phyloP scores from a whole-genome alignment of 2,888 invertebrate species.

The Melanostoma mellinum region DNA sequence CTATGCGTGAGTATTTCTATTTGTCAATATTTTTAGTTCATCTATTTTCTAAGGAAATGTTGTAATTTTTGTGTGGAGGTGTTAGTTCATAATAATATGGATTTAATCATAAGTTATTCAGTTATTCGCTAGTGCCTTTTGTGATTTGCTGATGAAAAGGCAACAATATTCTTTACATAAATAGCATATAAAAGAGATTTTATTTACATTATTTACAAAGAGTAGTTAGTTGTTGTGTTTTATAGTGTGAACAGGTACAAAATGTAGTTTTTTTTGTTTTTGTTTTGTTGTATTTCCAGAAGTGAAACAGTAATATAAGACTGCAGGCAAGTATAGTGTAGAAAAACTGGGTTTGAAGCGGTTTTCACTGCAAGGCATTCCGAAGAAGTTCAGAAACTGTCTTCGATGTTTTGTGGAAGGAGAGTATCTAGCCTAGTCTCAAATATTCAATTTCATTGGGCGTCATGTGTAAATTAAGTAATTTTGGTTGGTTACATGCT shows the following conservation, averaged over 20 bases:
- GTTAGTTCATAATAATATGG: neutral
- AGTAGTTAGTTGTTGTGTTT: conserved; percentile 42
- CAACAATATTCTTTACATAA: conserved; percentile 51
- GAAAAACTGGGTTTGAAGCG: no score
- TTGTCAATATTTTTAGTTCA: conserved; percentile 34
- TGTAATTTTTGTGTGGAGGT: conserved; percentile 24
- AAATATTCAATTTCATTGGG: no score
- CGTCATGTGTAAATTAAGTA: no score
- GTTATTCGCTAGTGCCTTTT: conserved; percentile 35
- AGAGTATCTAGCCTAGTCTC: no score
- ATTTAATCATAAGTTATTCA: conserved; percentile 1
- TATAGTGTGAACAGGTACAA: conserved; percentile 69
- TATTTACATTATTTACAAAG: conserved; percentile 61
- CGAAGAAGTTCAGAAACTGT: no score
- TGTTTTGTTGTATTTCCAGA: conserved; percentile 36
- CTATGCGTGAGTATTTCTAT: conserved; percentile 49
- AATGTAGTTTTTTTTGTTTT: conserved; percentile 55
- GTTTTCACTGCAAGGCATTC: no score
- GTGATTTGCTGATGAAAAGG: conserved; percentile 29
- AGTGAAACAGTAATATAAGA: neutral
- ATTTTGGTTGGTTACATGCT: no score
- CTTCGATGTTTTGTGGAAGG: no score
- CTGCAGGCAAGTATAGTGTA: no score
- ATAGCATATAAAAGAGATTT: conserved; percentile 26
- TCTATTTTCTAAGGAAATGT: conserved; percentile 40